Evolutionary conservation across 2,797 vertebrate genomes (phyloP), one percentile per base, ranked within the genome.

Genomic region (Halcyon smyrnensis): DNA sequence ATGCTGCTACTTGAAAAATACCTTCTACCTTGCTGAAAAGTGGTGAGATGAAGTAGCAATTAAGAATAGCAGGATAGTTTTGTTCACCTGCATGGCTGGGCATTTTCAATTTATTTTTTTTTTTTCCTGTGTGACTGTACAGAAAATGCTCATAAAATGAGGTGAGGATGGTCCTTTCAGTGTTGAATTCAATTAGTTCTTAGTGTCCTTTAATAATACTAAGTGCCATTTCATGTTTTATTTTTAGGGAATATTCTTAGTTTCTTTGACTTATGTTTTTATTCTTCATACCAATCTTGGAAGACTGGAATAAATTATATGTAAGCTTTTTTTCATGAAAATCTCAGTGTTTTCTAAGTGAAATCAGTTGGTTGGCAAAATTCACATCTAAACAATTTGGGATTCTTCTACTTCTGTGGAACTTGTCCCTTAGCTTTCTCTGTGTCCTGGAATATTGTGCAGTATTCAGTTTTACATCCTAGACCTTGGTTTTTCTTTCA

Each of bases 51-150:
- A 90, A 94, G 76, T 87, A 75, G 88, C 92, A 94, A 90, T 95
- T 96, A 96, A 78, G 88, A 90, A 87, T 93, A 97, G 91, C 83
- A 67, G 87, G 94, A 69, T 24, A 79, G 53, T 80, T 95, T 90
- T 96, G 75, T 93, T 85, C 75, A 84, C 39, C 56, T 91, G 70
- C 54, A 30, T 67, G 67, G 19, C 48, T 75, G 41, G 51, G 30
- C 54, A 37, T 95, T 76, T 93, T 88, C 51, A 63, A 8, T 45
- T 45, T 54, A 12, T 17, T 20, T 64, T 56, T n/a, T 39, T 84
- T 56, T 51, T 20, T 65, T 11, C 21, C 23, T 57, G 43, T 48
- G 15, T 89, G 89, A 91, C 91, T 54, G 34, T 37, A 84, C 60
- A 85, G 81, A 87, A 84, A 90, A 68, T 64, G 23, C 36, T 82